Base-by-base conservation (phyloP, 2,888 invertebrate species). In the Asteroscopus sphinx region DNA sequence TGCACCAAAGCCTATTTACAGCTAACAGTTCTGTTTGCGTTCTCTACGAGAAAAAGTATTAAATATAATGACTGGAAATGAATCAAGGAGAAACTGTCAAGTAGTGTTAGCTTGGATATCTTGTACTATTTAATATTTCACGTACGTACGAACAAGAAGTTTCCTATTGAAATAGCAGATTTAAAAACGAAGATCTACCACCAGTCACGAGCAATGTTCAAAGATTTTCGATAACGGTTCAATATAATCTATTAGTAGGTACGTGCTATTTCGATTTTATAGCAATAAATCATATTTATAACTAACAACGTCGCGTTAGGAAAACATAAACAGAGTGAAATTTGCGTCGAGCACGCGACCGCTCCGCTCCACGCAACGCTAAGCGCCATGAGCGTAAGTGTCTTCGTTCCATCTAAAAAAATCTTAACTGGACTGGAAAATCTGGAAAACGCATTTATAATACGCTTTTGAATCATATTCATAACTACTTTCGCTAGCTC, bases 401-500 rank as follows among this genome's bases (percentile, higher is more conserved):
- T 87, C 82, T 83, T 81, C 79, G 80, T 76, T 84, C 71, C 70
- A 81, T 80, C 74, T 67, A 80, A 85, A 87, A 86, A 86, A 86
- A 82, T 68, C 75, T 69, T 73, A 79, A 85, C 81, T 82, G 77
- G 79, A 89, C 83, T 90, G 86, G 89, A 89, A 90, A 90, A 88
- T 87, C 86, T 88, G 85, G 82, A 88, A 89, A 89, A 84, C 72
- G 76, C 80, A 86, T 85, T 81, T 83, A 75, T 81, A 86, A 87
- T 86, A 86, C 80, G 78, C 85, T 86, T 88, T 83, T 86, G 81
- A 89, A 85, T 87, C 83, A 81, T 81, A 89, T 85, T 87, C 83
- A 81, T 81, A 83, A 85, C 86, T 89, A 88, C 90, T 93, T 93
- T 93, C 93, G 85, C 91, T 83, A 75, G 81, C 77, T 77, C 79